Conservation (phyloP, 1,140 invertebrate species). For the Sarcophaga bullata region DNA sequence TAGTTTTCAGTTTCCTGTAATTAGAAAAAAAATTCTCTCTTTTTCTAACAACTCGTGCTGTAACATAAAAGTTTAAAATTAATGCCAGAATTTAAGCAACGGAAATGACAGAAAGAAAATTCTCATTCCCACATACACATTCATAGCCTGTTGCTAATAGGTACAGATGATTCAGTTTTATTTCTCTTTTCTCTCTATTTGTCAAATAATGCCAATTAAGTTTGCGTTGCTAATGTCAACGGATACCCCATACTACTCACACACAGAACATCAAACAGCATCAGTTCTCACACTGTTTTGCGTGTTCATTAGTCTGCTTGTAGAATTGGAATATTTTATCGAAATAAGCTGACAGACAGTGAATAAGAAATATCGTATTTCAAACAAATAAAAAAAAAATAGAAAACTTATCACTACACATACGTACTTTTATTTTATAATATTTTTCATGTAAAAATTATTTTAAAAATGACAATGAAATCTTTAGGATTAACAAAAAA, state of each 20-base stretch:
- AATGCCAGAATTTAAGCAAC: background rate
- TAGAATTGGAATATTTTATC: too few species aligned
- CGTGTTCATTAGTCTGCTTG: background rate
- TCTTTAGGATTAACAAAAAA: too few species aligned
- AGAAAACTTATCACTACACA: too few species aligned
- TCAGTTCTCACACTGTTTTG: background rate
- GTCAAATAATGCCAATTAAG: conserved; percentile 13
- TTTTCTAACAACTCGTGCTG: background rate
- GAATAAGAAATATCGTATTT: too few species aligned
- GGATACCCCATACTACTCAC: background rate
- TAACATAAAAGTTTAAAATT: background rate
- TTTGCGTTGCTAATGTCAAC: background rate
- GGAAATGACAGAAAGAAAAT: background rate
- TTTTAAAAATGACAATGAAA: too few species aligned
- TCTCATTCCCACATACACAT: background rate
- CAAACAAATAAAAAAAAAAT: too few species aligned
- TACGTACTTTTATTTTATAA: too few species aligned
- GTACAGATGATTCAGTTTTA: background rate
- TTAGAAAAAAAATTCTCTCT: too few species aligned
- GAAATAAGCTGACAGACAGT: too few species aligned
- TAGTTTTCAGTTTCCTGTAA: too few species aligned
- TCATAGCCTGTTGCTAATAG: background rate
- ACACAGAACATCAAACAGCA: conserved; percentile 16
- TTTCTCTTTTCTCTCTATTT: background rate
- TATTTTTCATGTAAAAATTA: too few species aligned